Evolutionary conservation across 2,797 vertebrate genomes (phyloP).

Genomic region (Gobio occitaniae): DNA sequence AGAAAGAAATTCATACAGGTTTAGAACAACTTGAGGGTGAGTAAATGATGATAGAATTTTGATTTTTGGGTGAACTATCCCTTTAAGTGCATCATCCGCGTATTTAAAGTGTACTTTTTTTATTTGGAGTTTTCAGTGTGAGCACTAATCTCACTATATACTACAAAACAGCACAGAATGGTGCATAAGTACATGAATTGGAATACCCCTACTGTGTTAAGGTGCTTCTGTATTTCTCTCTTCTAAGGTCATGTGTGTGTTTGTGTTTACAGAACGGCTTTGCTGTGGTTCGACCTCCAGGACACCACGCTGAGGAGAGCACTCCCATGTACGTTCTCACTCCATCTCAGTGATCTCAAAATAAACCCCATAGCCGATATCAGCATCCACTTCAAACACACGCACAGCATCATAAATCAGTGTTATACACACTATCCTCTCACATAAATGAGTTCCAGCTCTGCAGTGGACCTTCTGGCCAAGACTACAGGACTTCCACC

Average conservation of each 20-base stretch:
- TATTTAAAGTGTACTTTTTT: neutral
- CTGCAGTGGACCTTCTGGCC: constrained; percentile 24
- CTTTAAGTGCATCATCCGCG: neutral
- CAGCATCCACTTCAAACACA: constrained; percentile 35
- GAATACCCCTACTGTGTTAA: neutral
- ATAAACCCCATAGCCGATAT: constrained; percentile 24
- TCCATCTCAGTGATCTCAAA: neutral
- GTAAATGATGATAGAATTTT: neutral
- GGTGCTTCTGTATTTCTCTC: neutral
- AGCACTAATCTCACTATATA: neutral
- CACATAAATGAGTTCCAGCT: constrained; percentile 46
- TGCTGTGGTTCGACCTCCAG: constrained; percentile 94
- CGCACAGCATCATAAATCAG: constrained; percentile 26
- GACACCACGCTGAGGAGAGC: constrained; percentile 96
- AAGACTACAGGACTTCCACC: constrained; percentile 23
- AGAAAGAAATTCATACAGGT: neutral
- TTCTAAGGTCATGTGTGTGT: neutral
- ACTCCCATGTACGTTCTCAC: constrained; percentile 90
- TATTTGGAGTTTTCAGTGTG: neutral
- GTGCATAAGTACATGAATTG: neutral
- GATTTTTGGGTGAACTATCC: neutral
- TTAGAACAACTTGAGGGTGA: neutral
- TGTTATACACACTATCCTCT: constrained; percentile 21
- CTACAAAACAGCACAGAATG: neutral
- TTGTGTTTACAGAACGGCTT: constrained; percentile 88